Evolutionary conservation across 2,888 invertebrate species (phyloP).

Genomic region (Diadegma fenestrale): DNA sequence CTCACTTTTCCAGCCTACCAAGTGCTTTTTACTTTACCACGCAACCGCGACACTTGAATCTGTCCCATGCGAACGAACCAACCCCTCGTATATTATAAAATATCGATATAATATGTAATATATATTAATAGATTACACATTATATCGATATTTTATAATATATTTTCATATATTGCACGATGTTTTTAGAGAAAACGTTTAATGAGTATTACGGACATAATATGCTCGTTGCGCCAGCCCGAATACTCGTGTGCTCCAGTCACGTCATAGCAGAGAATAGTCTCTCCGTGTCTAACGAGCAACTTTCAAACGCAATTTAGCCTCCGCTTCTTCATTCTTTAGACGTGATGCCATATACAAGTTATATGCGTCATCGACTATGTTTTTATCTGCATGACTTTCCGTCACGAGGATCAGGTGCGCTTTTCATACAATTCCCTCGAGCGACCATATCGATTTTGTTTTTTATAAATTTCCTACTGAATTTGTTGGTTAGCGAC

Average conservation of each 20-base stretch:
- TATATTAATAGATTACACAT: too few species aligned
- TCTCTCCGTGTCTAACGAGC: conserved; percentile 54
- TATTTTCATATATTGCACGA: too few species aligned
- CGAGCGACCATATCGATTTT: background rate
- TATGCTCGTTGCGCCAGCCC: background rate
- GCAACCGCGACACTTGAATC: conserved; percentile 4
- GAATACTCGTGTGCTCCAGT: conserved; percentile 20
- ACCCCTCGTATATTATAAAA: background rate
- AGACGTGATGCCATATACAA: background rate
- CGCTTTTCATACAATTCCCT: background rate
- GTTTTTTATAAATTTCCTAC: background rate
- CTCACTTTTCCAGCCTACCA: conserved; percentile 12
- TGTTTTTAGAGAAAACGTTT: conserved; percentile 42
- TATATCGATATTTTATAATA: too few species aligned
- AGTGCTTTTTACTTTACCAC: background rate
- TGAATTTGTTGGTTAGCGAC: background rate
- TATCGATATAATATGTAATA: too few species aligned
- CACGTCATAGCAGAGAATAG: conserved; percentile 28
- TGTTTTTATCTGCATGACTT: conserved; percentile 20
- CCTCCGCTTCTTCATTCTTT: conserved; percentile 8
- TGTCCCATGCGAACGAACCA: conserved; percentile 9
- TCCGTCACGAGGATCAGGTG: too few species aligned
- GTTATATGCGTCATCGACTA: conserved; percentile 42
- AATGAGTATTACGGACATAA: conserved; percentile 42
- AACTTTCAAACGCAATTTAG: conserved; percentile 44